Evolutionary conservation across 2,888 invertebrate genomes (phyloP).

Genomic region (Acrobasis repandana): DNA sequence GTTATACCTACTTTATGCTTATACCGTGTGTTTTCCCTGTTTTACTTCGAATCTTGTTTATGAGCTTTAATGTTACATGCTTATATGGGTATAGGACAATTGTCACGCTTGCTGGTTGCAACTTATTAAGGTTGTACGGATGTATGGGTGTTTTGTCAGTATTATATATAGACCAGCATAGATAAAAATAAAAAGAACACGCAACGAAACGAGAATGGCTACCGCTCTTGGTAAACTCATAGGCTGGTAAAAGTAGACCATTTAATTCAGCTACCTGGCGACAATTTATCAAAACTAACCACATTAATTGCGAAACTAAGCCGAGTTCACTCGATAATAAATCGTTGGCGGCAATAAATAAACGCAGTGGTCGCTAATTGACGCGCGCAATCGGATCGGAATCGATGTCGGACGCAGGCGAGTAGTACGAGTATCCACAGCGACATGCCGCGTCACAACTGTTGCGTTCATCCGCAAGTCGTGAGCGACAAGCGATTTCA

Average conservation of each 20-base stretch:
- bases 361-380: constrained; percentile 63
- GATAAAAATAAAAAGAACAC: too few species aligned
- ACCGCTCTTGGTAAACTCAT: neutral
- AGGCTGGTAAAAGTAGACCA: neutral
- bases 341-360: constrained; percentile 40
- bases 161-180: too few species aligned
- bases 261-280: constrained; percentile 6
- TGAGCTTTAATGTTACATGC: neutral
- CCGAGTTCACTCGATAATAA: constrained; percentile 50
- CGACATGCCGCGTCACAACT: constrained; percentile 68
- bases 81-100: neutral
- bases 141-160: too few species aligned
- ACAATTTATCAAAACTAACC: constrained; percentile 17
- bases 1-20: neutral
- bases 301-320: constrained; percentile 19
- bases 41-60: neutral
- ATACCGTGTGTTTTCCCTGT: neutral
- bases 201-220: too few species aligned
- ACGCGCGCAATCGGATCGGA: constrained; percentile 62
- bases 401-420: constrained; percentile 54
- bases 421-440: constrained; percentile 46
- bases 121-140: too few species aligned
- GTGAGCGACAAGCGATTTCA: constrained; percentile 24
- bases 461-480: constrained; percentile 42
- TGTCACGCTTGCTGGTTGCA: too few species aligned